Percentiles rank a stretch among this genome's conserved stretches.
These are phyloP conservation scores for Sinocyclocheilus rhinocerous DNA, from an alignment of 2,113 vertebrate species.

Conservation along the genomic window DNA sequence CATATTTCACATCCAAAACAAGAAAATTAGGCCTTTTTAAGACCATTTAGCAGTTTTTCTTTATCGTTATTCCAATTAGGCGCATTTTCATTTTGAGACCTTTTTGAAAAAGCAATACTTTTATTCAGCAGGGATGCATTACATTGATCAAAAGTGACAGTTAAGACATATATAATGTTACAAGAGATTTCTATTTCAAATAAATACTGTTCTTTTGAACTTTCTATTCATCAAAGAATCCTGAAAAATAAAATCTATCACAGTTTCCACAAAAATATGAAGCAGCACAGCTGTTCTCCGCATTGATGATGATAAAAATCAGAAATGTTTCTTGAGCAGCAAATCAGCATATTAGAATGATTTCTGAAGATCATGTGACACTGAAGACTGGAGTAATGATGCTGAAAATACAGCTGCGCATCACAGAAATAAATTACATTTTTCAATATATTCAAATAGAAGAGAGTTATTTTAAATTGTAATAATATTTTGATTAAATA, in stretches of 20 bases:
- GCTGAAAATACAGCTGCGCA: not conserved
- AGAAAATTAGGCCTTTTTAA: not conserved
- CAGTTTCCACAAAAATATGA: not conserved
- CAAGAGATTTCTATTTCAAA: not conserved
- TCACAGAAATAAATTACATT: not conserved
- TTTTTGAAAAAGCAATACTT: not conserved
- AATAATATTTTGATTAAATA: not conserved
- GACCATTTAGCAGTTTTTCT: not conserved
- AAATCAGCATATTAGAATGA: not conserved
- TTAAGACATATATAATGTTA: not conserved
- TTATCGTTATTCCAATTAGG: not conserved
- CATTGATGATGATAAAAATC: not conserved
- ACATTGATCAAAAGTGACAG: not conserved
- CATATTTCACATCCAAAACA: not conserved
- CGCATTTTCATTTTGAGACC: not conserved
- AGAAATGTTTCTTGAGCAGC: not conserved
- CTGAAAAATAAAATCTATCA: not conserved
- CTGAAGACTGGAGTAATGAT: constrained; percentile 13
- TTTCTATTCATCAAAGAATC: not conserved
- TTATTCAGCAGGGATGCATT: not conserved
- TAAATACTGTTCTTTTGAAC: not conserved
- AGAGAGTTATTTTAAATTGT: not conserved
- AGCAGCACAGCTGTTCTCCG: not conserved
- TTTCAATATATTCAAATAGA: not conserved
- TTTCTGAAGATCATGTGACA: not conserved